These are phyloP conservation scores for Diacarnus erythraeanus DNA, from an alignment of 37 sponge, comb jelly and placozoan genomes.

Conservation along the genomic window DNA sequence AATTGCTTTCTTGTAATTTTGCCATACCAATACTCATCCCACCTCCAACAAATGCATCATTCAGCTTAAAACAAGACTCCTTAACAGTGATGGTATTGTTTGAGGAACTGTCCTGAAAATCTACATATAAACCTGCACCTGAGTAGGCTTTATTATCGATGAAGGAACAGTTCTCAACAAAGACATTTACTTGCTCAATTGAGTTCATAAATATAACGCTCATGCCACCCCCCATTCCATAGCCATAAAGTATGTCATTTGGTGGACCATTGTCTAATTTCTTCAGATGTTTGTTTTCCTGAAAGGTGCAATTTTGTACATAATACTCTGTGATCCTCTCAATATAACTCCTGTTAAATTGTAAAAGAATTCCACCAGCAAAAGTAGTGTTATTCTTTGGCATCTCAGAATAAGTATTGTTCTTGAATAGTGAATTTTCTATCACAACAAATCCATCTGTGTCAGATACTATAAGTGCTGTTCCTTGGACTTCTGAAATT, in stretches of 20 bases:
- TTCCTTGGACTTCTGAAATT: not conserved
- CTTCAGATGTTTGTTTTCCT: not conserved
- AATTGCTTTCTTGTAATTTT: too few species aligned
- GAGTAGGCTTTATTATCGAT: constrained; percentile 44
- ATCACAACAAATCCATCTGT: not conserved
- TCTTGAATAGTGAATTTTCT: not conserved
- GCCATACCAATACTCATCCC: constrained; percentile 4
- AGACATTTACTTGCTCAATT: not conserved
- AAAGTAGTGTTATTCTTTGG: too few species aligned
- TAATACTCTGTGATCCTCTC: too few species aligned
- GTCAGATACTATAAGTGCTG: not conserved
- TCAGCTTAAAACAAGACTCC: constrained; percentile 13
- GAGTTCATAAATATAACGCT: not conserved
- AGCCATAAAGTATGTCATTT: not conserved
- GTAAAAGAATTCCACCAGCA: too few species aligned
- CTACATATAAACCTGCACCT: constrained; percentile 57
- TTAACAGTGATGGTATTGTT: constrained; percentile 31
- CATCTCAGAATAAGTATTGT: too few species aligned
- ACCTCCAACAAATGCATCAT: constrained; percentile 60
- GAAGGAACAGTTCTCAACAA: constrained; percentile 43
- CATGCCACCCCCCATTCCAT: constrained; percentile 7
- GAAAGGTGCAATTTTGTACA: too few species aligned
- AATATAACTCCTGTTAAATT: too few species aligned
- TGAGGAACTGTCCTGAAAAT: constrained; percentile 21
- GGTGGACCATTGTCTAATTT: not conserved